Evolutionary conservation across 2,113 vertebrate species (phyloP).

Genomic region (zebrafish (Danio rerio)): GRCz12tu NC_133198.1:15248501-15249000

Average conservation of each 20-base stretch:
- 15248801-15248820: not conserved
- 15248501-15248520: not conserved
- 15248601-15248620: not conserved
- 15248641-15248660: not conserved
- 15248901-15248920: no score
- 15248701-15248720: not conserved
- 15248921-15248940: no score
- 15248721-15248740: not conserved
- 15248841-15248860: no score
- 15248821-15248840: no score
- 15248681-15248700: not conserved
- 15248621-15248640: not conserved
- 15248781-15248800: not conserved
- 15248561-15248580: slow-evolving; percentile 25
- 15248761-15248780: not conserved
- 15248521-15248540: slow-evolving; percentile 14
- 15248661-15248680: not conserved
- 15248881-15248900: no score
- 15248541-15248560: slow-evolving; percentile 33
- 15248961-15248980: no score
- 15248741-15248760: not conserved
- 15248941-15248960: no score
- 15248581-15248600: slow-evolving; percentile 1
- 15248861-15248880: no score
- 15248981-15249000: no score